These are phyloP conservation scores for Orgyia antiqua DNA, from an alignment of 2,888 invertebrate genomes.

Conservation along the genomic window DNA sequence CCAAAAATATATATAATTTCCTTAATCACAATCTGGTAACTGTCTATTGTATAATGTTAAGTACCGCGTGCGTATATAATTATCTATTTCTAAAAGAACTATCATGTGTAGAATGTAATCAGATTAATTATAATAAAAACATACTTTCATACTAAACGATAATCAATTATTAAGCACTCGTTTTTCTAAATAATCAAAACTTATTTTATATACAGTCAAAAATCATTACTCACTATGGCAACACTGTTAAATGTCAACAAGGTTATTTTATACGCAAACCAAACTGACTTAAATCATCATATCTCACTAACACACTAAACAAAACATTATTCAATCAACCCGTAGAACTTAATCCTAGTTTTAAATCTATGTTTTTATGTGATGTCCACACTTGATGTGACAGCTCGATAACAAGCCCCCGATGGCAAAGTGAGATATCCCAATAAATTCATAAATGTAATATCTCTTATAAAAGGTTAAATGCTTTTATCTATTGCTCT, in stretches of 20 bases:
- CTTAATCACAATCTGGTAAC: slow-evolving; percentile 70
- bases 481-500: slow-evolving; percentile 70
- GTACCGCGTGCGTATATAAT: slow-evolving; percentile 51
- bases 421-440: slow-evolving; percentile 34
- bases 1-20: slow-evolving; percentile 62
- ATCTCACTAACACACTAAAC: slow-evolving; percentile 63
- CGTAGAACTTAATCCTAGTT: slow-evolving; percentile 41
- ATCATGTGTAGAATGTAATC: slow-evolving; percentile 36
- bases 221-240: slow-evolving; percentile 74
- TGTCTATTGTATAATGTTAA: slow-evolving; percentile 57
- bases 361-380: slow-evolving; percentile 30
- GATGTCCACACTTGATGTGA: slow-evolving; percentile 24
- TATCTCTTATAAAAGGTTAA: slow-evolving; percentile 68
- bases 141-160: slow-evolving; percentile 32
- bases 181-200: slow-evolving; percentile 62
- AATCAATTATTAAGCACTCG: slow-evolving; percentile 57
- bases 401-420: slow-evolving; percentile 25
- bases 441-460: slow-evolving; percentile 48
- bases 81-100: slow-evolving; percentile 44
- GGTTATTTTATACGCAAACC: slow-evolving; percentile 60
- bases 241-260: slow-evolving; percentile 74
- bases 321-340: slow-evolving; percentile 41
- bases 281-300: slow-evolving; percentile 53
- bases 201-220: slow-evolving; percentile 71
- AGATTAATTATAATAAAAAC: slow-evolving; percentile 40